These are phyloP conservation scores for Rhinolophus sinicus DNA, from an alignment of 2,113 vertebrate genomes.

Conservation along the genomic window DNA sequence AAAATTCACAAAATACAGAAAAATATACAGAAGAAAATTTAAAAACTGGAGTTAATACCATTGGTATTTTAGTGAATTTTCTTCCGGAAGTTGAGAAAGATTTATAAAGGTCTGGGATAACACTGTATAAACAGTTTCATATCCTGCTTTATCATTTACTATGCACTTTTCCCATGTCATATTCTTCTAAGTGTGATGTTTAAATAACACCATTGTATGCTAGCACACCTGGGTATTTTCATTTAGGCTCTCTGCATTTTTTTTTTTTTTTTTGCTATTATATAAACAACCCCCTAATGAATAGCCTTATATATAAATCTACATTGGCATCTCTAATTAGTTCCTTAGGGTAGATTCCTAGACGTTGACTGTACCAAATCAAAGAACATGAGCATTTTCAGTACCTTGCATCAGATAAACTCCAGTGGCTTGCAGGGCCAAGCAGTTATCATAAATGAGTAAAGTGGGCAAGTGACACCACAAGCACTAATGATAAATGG, in stretches of 20 bases:
- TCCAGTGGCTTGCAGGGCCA: neutral
- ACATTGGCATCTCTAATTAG: neutral
- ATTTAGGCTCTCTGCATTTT: neutral
- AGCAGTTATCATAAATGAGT: neutral
- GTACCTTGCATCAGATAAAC: neutral
- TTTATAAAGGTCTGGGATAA: conserved; percentile 2
- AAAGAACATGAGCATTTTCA: neutral
- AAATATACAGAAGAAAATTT: conserved; percentile 51
- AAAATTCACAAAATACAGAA: conserved; percentile 24
- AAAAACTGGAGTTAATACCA: conserved; percentile 47
- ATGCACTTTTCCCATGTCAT: neutral
- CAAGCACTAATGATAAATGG: neutral
- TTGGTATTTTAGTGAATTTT: neutral
- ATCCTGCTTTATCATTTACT: conserved; percentile 10
- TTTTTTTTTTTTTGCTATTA: neutral
- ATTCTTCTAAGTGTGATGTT: conserved; percentile 41
- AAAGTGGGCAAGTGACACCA: neutral
- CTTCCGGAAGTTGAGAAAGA: conserved; percentile 1
- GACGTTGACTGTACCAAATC: neutral
- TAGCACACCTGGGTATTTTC: conserved; percentile 18
- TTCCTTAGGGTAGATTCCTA: conserved; percentile 47
- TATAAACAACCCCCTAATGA: conserved; percentile 5
- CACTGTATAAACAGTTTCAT: neutral
- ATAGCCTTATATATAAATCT: conserved; percentile 5
- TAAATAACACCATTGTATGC: conserved; percentile 27